Percentiles rank a stretch among this genome's conserved stretches.
Conservation (phyloP, 2,888 invertebrate genomes). For the Parnassius glacialis region DNA sequence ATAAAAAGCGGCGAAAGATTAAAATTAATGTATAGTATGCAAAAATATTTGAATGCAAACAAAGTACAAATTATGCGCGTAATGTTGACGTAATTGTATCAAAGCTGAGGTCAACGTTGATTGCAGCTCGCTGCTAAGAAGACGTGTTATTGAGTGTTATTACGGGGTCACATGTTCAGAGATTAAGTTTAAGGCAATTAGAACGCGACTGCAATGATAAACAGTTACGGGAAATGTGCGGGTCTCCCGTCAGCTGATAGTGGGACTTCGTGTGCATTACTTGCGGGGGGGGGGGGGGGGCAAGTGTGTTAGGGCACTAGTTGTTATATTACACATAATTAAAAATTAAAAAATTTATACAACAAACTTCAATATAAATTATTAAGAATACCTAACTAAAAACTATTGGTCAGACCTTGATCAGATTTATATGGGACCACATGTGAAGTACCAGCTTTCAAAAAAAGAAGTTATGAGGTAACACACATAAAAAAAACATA, state of each 20-base stretch:
- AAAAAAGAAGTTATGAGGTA: too few relatives aligned
- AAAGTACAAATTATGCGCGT: not conserved
- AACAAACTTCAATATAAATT: too few relatives aligned
- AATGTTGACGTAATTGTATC: slow-evolving; percentile 24
- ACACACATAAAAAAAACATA: too few relatives aligned
- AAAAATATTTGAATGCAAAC: slow-evolving; percentile 13
- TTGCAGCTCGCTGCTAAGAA: slow-evolving; percentile 13
- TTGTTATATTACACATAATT: too few relatives aligned
- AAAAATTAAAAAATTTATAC: too few relatives aligned
- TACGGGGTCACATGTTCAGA: slow-evolving; percentile 21
- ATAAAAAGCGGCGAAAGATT: not conserved
- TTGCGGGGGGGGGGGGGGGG: too few relatives aligned
- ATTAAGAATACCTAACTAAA: too few relatives aligned
- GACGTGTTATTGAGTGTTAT: slow-evolving; percentile 15
- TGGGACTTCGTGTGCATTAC: not conserved
- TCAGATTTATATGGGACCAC: too few relatives aligned
- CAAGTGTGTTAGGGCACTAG: too few relatives aligned
- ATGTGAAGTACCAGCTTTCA: too few relatives aligned
- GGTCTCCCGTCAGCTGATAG: not conserved
- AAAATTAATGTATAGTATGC: not conserved
- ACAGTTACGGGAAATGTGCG: slow-evolving; percentile 4
- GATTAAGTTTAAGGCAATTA: slow-evolving; percentile 17
- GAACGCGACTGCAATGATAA: slow-evolving; percentile 13
- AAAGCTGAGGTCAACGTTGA: slow-evolving; percentile 26
- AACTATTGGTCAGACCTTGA: too few relatives aligned